These are phyloP conservation scores for Alectura lathami DNA, from an alignment of 2,113 vertebrate genomes.

Conservation along the genomic window DNA sequence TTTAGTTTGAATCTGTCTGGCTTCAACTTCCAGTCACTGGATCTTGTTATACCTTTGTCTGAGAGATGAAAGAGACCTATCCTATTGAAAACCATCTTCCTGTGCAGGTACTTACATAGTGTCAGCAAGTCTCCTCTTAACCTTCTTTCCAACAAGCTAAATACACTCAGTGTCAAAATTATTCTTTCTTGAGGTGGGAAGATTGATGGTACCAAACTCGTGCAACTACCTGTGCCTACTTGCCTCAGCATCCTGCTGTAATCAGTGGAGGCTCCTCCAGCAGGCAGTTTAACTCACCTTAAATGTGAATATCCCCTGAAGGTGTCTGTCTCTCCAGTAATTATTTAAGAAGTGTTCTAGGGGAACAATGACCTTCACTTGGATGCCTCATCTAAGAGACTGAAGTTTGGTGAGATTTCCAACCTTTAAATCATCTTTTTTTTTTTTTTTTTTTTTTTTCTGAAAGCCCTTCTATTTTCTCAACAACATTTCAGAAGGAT, in stretches of 20 bases:
- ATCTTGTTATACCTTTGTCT: constrained; percentile 36
- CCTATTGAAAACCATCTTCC: not conserved
- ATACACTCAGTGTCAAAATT: not conserved
- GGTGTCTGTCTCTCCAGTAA: not conserved
- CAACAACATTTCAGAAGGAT: not conserved
- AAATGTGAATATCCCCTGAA: not conserved
- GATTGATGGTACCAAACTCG: not conserved
- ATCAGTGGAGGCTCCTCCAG: not conserved
- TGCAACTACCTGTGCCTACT: not conserved
- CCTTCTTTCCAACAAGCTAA: not conserved
- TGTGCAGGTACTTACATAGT: not conserved
- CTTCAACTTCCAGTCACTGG: constrained; percentile 13
- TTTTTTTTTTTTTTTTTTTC: not conserved
- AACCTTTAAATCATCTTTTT: not conserved
- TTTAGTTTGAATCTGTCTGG: constrained; percentile 41
- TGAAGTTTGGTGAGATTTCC: not conserved
- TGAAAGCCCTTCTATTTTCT: not conserved
- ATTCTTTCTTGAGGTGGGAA: not conserved
- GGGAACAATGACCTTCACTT: not conserved
- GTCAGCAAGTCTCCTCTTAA: not conserved
- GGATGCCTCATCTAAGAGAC: not conserved
- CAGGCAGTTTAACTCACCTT: not conserved
- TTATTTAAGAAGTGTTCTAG: not conserved
- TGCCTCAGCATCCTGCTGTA: not conserved
- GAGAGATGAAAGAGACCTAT: not conserved